Conservation (phyloP, 2,797 vertebrate genomes). For the Crenuchus spilurus region DNA sequence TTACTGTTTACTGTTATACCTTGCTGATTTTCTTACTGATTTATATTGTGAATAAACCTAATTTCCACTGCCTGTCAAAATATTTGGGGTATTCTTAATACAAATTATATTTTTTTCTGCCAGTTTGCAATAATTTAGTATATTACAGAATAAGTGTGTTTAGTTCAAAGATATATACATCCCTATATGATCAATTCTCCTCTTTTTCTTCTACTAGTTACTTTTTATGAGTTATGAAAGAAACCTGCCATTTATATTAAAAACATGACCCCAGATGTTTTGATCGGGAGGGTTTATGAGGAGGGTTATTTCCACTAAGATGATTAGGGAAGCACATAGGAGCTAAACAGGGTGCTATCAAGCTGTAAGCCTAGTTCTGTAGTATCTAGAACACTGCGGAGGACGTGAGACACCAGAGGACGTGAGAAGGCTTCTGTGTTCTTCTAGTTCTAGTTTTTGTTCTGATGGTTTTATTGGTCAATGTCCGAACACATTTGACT, state of each 20-base stretch:
- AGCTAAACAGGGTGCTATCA: background rate
- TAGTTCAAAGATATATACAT: no score
- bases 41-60: background rate
- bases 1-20: background rate
- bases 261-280: no score
- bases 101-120: no score
- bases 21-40: background rate
- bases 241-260: no score
- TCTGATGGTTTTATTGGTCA: background rate
- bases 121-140: no score
- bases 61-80: background rate
- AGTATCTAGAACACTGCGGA: constrained; percentile 6
- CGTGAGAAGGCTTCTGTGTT: background rate
- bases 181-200: background rate
- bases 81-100: background rate
- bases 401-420: constrained; percentile 1
- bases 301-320: background rate
- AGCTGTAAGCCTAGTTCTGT: background rate
- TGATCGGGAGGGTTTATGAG: background rate
- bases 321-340: background rate
- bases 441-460: no score
- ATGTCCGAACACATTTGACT: background rate
- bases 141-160: no score
- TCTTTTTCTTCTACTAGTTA: background rate
- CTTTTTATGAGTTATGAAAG: no score